phyloP scores from a whole-genome alignment of 2,113 vertebrate genomes.

The Erpornis zantholeuca region DNA sequence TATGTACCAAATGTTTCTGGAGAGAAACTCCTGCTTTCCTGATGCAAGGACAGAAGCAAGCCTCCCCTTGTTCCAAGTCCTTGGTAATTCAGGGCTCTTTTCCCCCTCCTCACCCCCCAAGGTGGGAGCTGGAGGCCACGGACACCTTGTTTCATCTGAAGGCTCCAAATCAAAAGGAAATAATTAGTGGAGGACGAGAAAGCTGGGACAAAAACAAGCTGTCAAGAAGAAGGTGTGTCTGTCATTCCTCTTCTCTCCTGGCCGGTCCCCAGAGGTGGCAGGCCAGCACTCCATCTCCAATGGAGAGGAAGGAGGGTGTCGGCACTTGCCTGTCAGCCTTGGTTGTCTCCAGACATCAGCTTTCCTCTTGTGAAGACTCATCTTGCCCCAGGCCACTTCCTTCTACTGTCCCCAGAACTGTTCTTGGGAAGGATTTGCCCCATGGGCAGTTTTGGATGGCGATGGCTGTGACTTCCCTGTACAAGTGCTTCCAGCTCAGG shows the following conservation, averaged over 20 bases:
- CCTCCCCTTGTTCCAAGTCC: not conserved
- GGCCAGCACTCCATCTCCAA: rapidly evolving
- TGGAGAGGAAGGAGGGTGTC: not conserved
- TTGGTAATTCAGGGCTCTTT: not conserved
- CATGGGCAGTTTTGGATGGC: rapidly evolving
- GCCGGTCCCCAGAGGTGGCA: not conserved
- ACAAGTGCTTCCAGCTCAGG: not conserved
- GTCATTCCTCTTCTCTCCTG: not conserved
- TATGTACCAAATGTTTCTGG: not conserved
- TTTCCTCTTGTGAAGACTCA: rapidly evolving
- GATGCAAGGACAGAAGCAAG: not conserved
- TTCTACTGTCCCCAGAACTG: not conserved
- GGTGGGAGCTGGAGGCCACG: not conserved
- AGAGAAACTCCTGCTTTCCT: not conserved
- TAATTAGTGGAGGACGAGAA: not conserved
- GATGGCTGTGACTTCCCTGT: rapidly evolving
- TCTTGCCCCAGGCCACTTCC: not conserved
- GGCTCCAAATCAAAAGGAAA: conserved; percentile 17
- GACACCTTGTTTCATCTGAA: not conserved
- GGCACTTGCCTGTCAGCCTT: rapidly evolving
- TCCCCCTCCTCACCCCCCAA: not conserved
- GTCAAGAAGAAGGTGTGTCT: conserved; percentile 38
- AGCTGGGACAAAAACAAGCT: not conserved
- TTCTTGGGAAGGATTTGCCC: not conserved
- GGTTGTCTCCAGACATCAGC: not conserved